phyloP scores from a whole-genome alignment of 2,797 vertebrate genomes.

The Danio albolineatus region DNA sequence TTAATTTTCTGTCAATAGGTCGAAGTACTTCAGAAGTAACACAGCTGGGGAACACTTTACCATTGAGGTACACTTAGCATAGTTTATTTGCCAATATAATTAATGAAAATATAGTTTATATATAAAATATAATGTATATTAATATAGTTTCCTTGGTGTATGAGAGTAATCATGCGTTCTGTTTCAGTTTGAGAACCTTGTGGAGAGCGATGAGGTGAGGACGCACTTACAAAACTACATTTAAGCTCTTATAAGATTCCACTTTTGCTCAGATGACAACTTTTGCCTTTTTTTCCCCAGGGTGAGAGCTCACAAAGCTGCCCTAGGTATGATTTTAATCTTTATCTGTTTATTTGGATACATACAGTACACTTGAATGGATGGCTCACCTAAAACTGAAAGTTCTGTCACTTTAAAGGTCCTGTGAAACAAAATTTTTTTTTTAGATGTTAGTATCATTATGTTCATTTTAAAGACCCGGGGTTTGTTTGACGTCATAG shows the following conservation, averaged over 20 bases:
- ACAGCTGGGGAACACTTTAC: conserved; percentile 93
- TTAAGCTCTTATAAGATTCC: neutral
- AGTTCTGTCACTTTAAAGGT: no score
- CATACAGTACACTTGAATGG: neutral
- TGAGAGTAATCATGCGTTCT: conserved; percentile 46
- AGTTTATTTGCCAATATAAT: neutral
- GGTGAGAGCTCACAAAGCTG: conserved; percentile 91
- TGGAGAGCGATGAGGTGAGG: conserved; percentile 97
- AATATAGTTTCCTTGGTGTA: neutral
- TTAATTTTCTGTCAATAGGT: conserved; percentile 76
- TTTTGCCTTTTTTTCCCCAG: conserved; percentile 75
- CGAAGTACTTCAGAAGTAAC: conserved; percentile 93
- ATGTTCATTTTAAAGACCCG: no score
- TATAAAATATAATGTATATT: no score
- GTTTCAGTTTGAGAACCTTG: conserved; percentile 97
- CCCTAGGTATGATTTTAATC: conserved; percentile 80
- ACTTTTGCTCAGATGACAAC: neutral
- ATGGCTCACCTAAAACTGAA: no score
- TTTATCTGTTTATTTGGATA: neutral
- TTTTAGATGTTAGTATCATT: no score
- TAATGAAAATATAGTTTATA: no score
- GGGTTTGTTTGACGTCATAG: no score
- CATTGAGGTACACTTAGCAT: conserved; percentile 85
- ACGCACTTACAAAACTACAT: neutral
- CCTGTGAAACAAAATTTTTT: no score